Evolutionary conservation across 2,888 invertebrate species (phyloP).

Genomic region (Brachylomia viminalis): DNA sequence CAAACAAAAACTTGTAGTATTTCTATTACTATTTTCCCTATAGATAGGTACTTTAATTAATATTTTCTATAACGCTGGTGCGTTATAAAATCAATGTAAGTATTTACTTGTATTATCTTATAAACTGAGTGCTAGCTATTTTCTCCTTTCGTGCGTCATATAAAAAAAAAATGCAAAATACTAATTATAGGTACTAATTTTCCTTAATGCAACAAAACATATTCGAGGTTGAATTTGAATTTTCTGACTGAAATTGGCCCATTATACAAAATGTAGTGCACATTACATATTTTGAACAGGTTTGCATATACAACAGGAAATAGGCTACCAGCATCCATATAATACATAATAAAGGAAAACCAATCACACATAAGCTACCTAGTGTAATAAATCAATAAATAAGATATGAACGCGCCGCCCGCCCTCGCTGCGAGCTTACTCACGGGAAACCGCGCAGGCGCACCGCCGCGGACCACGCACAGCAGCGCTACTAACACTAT

Average conservation of each 20-base stretch:
- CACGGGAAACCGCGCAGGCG: slow-evolving; percentile 89
- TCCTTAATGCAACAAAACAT: not conserved
- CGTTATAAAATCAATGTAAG: not conserved
- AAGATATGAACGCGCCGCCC: slow-evolving; percentile 76
- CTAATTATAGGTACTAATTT: too few relatives aligned
- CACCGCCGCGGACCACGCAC: slow-evolving; percentile 83
- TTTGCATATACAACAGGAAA: slow-evolving; percentile 1
- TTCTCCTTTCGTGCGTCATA: not conserved
- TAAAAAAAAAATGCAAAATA: not conserved
- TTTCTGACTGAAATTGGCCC: not conserved
- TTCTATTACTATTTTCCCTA: not conserved
- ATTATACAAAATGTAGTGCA: not conserved
- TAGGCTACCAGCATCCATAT: slow-evolving; percentile 20
- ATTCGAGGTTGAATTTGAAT: not conserved
- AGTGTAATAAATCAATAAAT: slow-evolving; percentile 63
- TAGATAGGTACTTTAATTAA: not conserved
- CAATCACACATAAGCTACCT: slow-evolving; percentile 15
- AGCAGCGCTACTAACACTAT: slow-evolving; percentile 81
- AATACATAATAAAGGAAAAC: slow-evolving; percentile 32
- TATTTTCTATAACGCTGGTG: too few relatives aligned
- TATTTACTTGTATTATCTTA: not conserved
- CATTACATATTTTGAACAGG: not conserved
- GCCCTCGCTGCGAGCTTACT: slow-evolving; percentile 82
- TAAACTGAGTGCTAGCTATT: not conserved
- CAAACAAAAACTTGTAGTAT: slow-evolving; percentile 1